A percentile compares a stretch with the other conserved stretches of the same genome.
Evolutionary conservation across 2,797 vertebrate species (phyloP).

Genomic region (Coregonus sp.): DNA sequence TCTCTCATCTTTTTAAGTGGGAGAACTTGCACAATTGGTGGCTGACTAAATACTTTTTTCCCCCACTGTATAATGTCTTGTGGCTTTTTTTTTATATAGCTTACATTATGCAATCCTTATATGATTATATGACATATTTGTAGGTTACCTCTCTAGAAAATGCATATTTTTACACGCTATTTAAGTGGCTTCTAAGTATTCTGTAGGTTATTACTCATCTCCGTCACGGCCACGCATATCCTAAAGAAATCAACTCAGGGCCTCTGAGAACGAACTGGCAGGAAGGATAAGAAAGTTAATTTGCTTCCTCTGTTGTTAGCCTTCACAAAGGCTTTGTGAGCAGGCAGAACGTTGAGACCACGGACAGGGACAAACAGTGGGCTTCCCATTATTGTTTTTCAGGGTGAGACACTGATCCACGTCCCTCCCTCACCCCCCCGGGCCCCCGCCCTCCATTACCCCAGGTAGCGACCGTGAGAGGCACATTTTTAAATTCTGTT

Average conservation of each 20-base stretch:
- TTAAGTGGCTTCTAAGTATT: background rate
- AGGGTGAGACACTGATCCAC: constrained; percentile 15
- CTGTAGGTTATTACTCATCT: background rate
- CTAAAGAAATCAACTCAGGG: background rate
- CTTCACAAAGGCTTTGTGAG: constrained; percentile 6
- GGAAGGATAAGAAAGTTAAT: constrained; percentile 20
- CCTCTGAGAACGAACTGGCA: constrained; percentile 19
- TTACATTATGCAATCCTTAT: too few relatives aligned
- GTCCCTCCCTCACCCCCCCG: background rate
- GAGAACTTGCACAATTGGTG: too few relatives aligned
- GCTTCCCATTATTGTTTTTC: constrained; percentile 53
- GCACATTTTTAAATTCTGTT: constrained; percentile 36
- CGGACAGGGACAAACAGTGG: constrained; percentile 10
- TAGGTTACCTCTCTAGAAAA: background rate
- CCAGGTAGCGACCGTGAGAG: constrained; percentile 26
- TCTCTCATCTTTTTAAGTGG: too few relatives aligned
- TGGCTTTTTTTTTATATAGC: too few relatives aligned
- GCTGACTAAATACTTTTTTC: too few relatives aligned
- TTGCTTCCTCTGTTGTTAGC: constrained; percentile 29
- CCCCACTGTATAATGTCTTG: too few relatives aligned
- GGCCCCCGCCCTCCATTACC: background rate
- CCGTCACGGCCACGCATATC: background rate
- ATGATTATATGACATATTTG: background rate
- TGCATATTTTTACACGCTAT: background rate
- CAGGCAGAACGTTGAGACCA: background rate